Evolutionary conservation across 2,888 invertebrate species (phyloP), one percentile per base, ranked within the genome.

Genomic region (Belgica antarctica): DNA sequence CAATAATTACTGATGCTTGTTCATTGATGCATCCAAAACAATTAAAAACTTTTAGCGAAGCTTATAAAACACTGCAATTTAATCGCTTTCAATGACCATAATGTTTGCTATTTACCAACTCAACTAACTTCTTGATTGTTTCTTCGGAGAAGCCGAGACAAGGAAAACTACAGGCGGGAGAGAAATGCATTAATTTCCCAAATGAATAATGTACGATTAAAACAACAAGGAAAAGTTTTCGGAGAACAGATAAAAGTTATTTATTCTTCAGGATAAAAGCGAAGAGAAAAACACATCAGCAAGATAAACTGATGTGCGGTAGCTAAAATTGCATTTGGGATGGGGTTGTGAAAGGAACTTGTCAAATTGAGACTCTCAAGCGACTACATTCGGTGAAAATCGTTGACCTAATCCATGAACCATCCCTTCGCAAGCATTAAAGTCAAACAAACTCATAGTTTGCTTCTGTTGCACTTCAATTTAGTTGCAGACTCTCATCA

Each of bases 111-210:
- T 41, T 41, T 12, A 41, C 41, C 41, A 15, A 41, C 34, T 34
- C 34, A 15, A 41, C 2, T 41, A 41, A 41, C 41, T 41, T 52
- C 22, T 22, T 12, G 17, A 52, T n/a, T 22, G 2, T 52, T 52
- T 17, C 22, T 52, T n/a, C n/a, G n/a, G n/a, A n/a, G n/a, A n/a
- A n/a, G 52, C 22, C 22, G 7, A 52, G 22, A 52, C 22, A 1
- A 22, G 22, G 52, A 52, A 52, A 52, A 22, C 41, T 41, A 5
- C 5, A 41, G 52, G 52, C n/a, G n/a, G n/a, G n/a, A n/a, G n/a
- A 52, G 12, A 52, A 52, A 15, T 41, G 52, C 52, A 52, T 52
- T 52, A 52, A 52, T 19, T 52, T 52, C 52, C 52, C 52, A 52
- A 52, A 17, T 52, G 52, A 52, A 52, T 52, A 52, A 52, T 52